phyloP scores from a whole-genome alignment of 2,888 invertebrate genomes.

The Oithona nana region DNA sequence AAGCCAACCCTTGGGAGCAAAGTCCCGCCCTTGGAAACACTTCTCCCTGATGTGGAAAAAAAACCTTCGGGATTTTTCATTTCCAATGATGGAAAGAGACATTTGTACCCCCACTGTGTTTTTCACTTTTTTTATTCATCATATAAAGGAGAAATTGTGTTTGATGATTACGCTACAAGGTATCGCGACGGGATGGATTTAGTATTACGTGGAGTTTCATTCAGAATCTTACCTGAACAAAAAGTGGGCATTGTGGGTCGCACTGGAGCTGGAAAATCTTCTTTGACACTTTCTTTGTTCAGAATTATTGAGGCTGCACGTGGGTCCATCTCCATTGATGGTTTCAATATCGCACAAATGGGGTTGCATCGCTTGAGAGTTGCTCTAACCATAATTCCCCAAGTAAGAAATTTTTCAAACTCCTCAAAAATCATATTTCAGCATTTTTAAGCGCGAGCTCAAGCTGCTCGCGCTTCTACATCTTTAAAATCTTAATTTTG shows the following conservation, averaged over 20 bases:
- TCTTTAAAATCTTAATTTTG: no score
- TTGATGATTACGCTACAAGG: slow-evolving; percentile 33
- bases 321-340: slow-evolving; percentile 36
- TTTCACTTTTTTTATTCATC: no score
- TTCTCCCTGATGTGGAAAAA: no score
- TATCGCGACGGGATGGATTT: slow-evolving; percentile 31
- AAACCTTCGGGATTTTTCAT: no score
- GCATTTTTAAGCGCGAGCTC: no score
- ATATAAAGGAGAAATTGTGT: slow-evolving; percentile 29
- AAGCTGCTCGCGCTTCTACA: no score
- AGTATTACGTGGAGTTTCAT: slow-evolving; percentile 36
- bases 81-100: no score
- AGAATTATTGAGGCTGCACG: slow-evolving; percentile 36
- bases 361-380: slow-evolving; percentile 34
- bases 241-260: slow-evolving; percentile 31
- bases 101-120: no score
- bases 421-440: no score
- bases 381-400: slow-evolving; percentile 37
- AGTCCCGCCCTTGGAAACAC: no score
- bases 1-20: no score
- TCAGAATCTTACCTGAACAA: slow-evolving; percentile 35
- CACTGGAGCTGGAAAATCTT: slow-evolving; percentile 31
- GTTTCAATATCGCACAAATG: slow-evolving; percentile 32
- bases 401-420: no score
- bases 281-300: slow-evolving; percentile 38